Base-by-base conservation (phyloP, 37 sponge, comb jelly and placozoan genomes). In the Axinella damicornis region DNA sequence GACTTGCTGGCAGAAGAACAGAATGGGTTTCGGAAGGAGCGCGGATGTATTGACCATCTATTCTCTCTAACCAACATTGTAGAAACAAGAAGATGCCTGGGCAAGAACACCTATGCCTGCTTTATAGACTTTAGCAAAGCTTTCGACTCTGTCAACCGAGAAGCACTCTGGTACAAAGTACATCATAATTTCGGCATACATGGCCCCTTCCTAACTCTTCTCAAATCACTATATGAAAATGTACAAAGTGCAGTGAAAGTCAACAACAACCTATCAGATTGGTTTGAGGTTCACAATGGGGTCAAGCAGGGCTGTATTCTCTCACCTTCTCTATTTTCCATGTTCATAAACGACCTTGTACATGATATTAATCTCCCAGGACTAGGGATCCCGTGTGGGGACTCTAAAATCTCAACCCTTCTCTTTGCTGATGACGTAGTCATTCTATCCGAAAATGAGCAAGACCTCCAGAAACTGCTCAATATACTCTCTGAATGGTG, bases 351-450 rank as follows among this genome's bases (percentile, higher is more conserved):
- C 14, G 35, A 35, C 5, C 35, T 73, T 20, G 57, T 74, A 18
- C 16, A 35, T 34, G 74, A 73, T 24, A 24, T 73, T 28, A 74
- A 74, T 18, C 24, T 31, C 28, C 15, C 41, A 56, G 75, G 19
- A n/a, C 24, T 53, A 53, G 75, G 75, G 31, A 31, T 74, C 52
- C 21, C 19, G 24, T 56, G 55, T 74, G 57, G 31, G 17, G 75
- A 55, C 21, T 28, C 11, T 28, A 40, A 24, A 55, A 40, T 74
- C 19, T 53, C 75, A 21, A 28, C 41, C 21, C 75, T 74, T 0
- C 75, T 74, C 21, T 74, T 56, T 53, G 57, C 57, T 16, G 75
- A 74, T 55, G 75, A 74, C 57, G 20, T 28, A 55, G 75, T 56
- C 25, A 27, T 74, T 1, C 32, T 74, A 31, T 57, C 75, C 2